Conservation (phyloP, 2,888 invertebrate species). For the Drymonia ruficornis region DNA sequence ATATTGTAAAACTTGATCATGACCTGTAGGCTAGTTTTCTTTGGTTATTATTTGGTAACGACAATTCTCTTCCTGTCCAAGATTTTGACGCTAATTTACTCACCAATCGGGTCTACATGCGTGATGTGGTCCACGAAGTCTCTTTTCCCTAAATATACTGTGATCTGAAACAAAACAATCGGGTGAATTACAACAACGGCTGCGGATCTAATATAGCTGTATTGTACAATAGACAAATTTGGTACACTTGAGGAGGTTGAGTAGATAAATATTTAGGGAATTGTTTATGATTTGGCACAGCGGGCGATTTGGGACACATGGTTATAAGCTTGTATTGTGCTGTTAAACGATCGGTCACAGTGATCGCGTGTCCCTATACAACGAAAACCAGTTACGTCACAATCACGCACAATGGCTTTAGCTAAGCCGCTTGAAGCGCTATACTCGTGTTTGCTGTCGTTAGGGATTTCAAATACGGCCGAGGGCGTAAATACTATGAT, state of each 20-base stretch:
- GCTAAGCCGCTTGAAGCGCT: neutral
- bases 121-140: constrained; percentile 97
- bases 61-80: too few relatives aligned
- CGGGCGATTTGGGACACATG: constrained; percentile 15
- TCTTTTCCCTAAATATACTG: constrained; percentile 95
- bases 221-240: too few relatives aligned
- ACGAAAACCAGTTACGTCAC: constrained; percentile 11
- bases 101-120: constrained; percentile 96
- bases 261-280: neutral
- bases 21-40: too few relatives aligned
- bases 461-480: neutral
- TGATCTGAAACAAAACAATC: constrained; percentile 86
- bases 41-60: too few relatives aligned
- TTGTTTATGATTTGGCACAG: neutral
- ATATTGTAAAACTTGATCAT: too few relatives aligned
- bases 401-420: neutral
- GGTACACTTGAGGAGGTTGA: neutral
- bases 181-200: constrained; percentile 9
- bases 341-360: constrained; percentile 11
- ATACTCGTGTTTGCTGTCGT: neutral
- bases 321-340: constrained; percentile 3
- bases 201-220: too few relatives aligned
- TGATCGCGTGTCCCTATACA: constrained; percentile 7
- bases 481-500: constrained; percentile 5
- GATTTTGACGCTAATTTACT: constrained; percentile 47